These are phyloP conservation scores for Capreolus pygargus DNA, from an alignment of 2,113 vertebrate genomes.

Conservation along the genomic window DNA sequence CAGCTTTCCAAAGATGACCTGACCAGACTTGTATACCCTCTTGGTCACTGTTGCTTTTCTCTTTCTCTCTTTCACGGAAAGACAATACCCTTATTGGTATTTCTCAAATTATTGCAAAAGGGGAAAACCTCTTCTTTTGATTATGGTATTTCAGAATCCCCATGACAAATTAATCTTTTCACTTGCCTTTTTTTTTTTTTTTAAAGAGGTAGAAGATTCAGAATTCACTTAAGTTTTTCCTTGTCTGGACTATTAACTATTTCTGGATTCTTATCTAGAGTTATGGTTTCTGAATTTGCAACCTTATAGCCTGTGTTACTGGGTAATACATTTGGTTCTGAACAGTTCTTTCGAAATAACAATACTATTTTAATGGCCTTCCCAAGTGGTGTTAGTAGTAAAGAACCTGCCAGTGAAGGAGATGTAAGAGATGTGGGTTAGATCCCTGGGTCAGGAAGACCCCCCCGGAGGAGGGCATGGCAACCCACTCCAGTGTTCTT, in stretches of 20 bases:
- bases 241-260: background rate
- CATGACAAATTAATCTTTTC: background rate
- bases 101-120: background rate
- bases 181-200: background rate
- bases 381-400: background rate
- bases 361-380: background rate
- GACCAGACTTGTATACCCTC: background rate
- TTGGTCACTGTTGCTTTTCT: background rate
- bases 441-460: background rate
- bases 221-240: background rate
- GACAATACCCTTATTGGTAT: background rate
- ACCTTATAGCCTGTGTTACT: background rate
- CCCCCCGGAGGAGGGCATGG: background rate
- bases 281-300: background rate
- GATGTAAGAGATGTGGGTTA: background rate
- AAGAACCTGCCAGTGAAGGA: background rate
- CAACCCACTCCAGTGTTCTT: background rate
- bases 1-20: background rate
- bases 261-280: background rate
- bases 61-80: background rate
- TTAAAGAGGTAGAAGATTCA: background rate
- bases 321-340: background rate
- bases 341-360: background rate
- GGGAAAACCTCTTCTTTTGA: background rate
- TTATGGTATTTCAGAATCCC: background rate